Conservation (phyloP, 2,113 vertebrate genomes). For the Xenus cinereus region DNA sequence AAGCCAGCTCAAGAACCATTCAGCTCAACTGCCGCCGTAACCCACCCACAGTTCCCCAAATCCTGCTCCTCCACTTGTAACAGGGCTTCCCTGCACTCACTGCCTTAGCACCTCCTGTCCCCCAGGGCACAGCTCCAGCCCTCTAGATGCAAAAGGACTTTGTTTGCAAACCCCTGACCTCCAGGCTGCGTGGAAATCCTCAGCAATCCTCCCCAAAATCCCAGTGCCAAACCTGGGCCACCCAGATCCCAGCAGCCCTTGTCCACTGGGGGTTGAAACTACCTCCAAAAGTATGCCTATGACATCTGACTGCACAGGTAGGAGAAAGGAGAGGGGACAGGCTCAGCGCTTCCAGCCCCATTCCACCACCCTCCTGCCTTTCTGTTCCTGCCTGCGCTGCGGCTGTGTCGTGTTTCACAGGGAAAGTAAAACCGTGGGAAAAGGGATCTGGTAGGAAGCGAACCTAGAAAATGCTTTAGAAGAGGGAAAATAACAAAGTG, state of each 20-base stretch:
- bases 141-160: neutral
- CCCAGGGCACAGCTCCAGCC: neutral
- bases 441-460: neutral
- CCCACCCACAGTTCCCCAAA: neutral
- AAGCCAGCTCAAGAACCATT: neutral
- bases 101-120: neutral
- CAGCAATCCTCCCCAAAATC: neutral
- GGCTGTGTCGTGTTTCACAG: neutral
- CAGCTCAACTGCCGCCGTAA: neutral
- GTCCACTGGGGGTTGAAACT: neutral
- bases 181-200: neutral
- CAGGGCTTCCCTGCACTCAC: neutral
- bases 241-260: neutral
- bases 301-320: fast-evolving
- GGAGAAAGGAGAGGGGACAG: neutral
- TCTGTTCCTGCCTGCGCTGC: neutral
- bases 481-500: neutral
- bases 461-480: neutral
- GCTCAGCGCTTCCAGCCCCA: neutral
- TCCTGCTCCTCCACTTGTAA: neutral
- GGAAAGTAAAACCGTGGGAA: neutral
- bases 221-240: neutral
- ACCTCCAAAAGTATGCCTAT: neutral
- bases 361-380: neutral
- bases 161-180: neutral